A percentile compares a stretch with the other conserved stretches of the same genome.
These are phyloP conservation scores for Luffia ferchaultella DNA, from an alignment of 2,888 invertebrate genomes.

Conservation along the genomic window DNA sequence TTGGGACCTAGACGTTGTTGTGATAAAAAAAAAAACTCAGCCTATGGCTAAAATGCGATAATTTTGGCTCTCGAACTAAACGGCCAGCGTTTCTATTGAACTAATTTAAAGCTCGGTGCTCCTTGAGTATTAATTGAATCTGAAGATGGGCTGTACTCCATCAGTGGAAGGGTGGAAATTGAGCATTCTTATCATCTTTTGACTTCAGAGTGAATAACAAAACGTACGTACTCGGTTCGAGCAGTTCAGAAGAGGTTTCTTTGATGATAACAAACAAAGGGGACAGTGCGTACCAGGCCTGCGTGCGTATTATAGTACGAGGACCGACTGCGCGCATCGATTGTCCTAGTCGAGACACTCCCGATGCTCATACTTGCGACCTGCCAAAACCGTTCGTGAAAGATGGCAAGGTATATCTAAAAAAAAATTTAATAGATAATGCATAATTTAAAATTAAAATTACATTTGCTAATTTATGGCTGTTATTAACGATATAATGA, in stretches of 20 bases:
- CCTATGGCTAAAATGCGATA: no score
- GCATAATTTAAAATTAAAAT: neutral
- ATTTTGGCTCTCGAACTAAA: no score
- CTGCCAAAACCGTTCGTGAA: conserved; percentile 22
- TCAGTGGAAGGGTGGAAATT: no score
- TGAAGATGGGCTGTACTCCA: no score
- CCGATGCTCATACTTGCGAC: conserved; percentile 21
- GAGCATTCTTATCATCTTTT: neutral
- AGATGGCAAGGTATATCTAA: conserved; percentile 20
- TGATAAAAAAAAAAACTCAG: no score
- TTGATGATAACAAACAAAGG: conserved; percentile 28
- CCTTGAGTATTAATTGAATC: no score
- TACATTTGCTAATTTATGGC: neutral
- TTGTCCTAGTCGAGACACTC: conserved; percentile 11
- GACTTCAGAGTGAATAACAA: conserved; percentile 5
- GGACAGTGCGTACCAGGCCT: conserved; percentile 22
- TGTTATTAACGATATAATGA: neutral
- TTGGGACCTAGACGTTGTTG: no score
- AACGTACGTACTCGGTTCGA: conserved; percentile 24
- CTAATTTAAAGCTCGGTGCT: no score
- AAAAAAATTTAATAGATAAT: no score
- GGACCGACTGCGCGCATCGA: conserved; percentile 12
- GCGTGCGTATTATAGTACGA: conserved; percentile 21
- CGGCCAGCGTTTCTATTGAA: no score
- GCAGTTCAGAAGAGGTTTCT: conserved; percentile 18